Evolutionary conservation across 2,113 vertebrate genomes (phyloP).

Genomic region (Apistogramma diplotaenia): DNA sequence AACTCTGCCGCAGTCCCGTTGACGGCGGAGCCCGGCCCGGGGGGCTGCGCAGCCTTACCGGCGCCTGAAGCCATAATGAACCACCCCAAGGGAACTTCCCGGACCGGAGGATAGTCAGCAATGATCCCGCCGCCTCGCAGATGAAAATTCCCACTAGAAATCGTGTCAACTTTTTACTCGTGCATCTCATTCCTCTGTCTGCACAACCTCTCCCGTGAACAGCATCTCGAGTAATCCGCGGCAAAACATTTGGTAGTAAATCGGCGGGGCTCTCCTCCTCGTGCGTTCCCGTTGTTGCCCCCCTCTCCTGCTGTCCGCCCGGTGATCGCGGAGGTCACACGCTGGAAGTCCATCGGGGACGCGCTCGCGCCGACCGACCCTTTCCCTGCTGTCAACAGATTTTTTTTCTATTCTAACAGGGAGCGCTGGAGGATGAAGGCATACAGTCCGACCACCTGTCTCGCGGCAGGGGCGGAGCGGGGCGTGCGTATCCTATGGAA

Average conservation of each 20-base stretch:
- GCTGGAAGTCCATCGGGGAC: constrained; percentile 72
- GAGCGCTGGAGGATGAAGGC: constrained; percentile 58
- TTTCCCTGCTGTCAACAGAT: constrained; percentile 50
- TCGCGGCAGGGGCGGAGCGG: constrained; percentile 69
- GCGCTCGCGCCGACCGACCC: constrained; percentile 56
- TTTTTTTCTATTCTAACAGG: constrained; percentile 23
- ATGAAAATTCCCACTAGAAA: constrained; percentile 49
- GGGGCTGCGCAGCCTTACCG: constrained; percentile 79
- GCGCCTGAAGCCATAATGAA: constrained; percentile 84
- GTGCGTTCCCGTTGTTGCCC: constrained; percentile 55
- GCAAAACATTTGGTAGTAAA: constrained; percentile 50
- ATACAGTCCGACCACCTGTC: constrained; percentile 73
- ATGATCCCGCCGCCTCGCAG: constrained; percentile 50
- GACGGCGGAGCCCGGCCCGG: constrained; percentile 71
- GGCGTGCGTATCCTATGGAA: constrained; percentile 66
- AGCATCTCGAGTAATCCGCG: constrained; percentile 48
- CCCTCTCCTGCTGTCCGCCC: constrained; percentile 62
- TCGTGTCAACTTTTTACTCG: constrained; percentile 51
- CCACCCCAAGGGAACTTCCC: constrained; percentile 56
- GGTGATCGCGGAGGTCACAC: constrained; percentile 69
- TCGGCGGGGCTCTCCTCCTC: constrained; percentile 65
- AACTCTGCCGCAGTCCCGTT: constrained; percentile 81
- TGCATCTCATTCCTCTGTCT: constrained; percentile 56
- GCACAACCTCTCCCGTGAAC: constrained; percentile 36
- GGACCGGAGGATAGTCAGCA: constrained; percentile 49